Evolutionary conservation across 1,140 invertebrate species (phyloP).

Genomic region (Drosophila pseudoananassae): DNA sequence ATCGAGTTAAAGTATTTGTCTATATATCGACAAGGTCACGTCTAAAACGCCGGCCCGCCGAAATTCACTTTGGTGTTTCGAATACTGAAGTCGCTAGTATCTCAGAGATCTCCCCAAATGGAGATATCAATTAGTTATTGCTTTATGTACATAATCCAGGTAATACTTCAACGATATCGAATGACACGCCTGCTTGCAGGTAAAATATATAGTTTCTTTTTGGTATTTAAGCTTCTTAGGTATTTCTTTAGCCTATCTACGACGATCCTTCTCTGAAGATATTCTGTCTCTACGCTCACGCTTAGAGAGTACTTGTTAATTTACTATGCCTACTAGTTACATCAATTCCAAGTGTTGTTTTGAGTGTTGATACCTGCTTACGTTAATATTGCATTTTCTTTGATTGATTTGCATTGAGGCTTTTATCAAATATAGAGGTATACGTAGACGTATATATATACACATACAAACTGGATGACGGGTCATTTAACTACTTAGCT

Average conservation of each 20-base stretch:
- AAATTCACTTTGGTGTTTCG: slow-evolving; percentile 71
- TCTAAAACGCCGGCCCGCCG: slow-evolving; percentile 27
- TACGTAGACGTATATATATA: slow-evolving; percentile 19
- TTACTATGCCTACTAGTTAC: slow-evolving; percentile 37
- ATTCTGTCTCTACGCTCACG: slow-evolving; percentile 1
- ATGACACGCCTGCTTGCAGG: slow-evolving; percentile 3
- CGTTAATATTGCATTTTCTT: slow-evolving; percentile 38
- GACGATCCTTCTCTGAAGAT: slow-evolving; percentile 31
- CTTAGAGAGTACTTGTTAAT: slow-evolving; percentile 16
- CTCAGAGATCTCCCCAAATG: slow-evolving; percentile 3
- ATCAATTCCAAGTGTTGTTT: slow-evolving; percentile 52
- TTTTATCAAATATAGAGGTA: slow-evolving; percentile 27
- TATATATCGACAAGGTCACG: slow-evolving; percentile 57
- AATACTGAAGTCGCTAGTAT: slow-evolving; percentile 56
- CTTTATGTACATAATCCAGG: slow-evolving; percentile 26
- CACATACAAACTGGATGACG: slow-evolving; percentile 54
- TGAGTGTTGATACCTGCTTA: slow-evolving; percentile 26
- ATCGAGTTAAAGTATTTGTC: slow-evolving; percentile 56
- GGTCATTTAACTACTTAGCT: slow-evolving; percentile 44
- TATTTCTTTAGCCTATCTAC: slow-evolving; percentile 15
- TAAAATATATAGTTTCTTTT: slow-evolving; percentile 32
- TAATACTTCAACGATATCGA: slow-evolving; percentile 5
- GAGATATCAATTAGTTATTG: slow-evolving; percentile 19
- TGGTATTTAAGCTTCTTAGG: background rate
- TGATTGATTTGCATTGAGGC: slow-evolving; percentile 45